These are phyloP conservation scores for Epistrophella euchroma DNA, from an alignment of 2,888 invertebrate genomes.

Conservation along the genomic window DNA sequence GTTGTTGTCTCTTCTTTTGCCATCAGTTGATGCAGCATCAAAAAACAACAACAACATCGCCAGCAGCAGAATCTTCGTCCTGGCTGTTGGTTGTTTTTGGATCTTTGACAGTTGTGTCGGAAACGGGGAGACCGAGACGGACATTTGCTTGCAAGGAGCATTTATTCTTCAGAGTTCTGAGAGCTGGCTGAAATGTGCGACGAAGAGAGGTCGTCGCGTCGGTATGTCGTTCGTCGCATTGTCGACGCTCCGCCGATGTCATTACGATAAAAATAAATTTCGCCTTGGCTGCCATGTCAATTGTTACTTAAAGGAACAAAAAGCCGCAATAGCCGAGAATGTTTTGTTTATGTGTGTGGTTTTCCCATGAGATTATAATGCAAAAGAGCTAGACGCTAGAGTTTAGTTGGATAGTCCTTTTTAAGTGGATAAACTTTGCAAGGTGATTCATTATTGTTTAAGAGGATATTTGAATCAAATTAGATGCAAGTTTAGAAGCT, in stretches of 20 bases:
- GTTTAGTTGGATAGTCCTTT: not conserved
- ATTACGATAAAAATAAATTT: conserved; percentile 77
- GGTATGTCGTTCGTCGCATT: conserved; percentile 29
- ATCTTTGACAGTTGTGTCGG: conserved; percentile 73
- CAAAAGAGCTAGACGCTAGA: not conserved
- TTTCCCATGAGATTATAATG: conserved; percentile 62
- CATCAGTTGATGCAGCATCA: not conserved
- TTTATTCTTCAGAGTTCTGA: conserved; percentile 28
- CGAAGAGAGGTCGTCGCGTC: conserved; percentile 6
- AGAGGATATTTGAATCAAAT: conserved; percentile 50
- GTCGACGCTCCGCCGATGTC: conserved; percentile 71
- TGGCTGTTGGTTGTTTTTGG: conserved; percentile 61
- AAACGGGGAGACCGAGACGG: conserved; percentile 70
- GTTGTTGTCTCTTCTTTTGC: conserved; percentile 45
- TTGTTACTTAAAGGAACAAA: conserved; percentile 68
- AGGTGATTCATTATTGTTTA: conserved; percentile 66
- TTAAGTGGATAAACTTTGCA: conserved; percentile 27
- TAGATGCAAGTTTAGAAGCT: conserved; percentile 23
- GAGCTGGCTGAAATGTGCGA: conserved; percentile 4
- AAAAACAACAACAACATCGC: not conserved
- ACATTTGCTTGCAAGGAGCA: conserved; percentile 63
- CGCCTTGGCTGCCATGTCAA: conserved; percentile 76
- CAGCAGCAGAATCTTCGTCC: conserved; percentile 59
- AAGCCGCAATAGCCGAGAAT: conserved; percentile 29
- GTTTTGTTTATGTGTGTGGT: conserved; percentile 40